A percentile compares a stretch with the other conserved stretches of the same genome.
These are phyloP conservation scores for Trissolcus basalis DNA, from an alignment of 1,140 invertebrate genomes.

Conservation along the genomic window DNA sequence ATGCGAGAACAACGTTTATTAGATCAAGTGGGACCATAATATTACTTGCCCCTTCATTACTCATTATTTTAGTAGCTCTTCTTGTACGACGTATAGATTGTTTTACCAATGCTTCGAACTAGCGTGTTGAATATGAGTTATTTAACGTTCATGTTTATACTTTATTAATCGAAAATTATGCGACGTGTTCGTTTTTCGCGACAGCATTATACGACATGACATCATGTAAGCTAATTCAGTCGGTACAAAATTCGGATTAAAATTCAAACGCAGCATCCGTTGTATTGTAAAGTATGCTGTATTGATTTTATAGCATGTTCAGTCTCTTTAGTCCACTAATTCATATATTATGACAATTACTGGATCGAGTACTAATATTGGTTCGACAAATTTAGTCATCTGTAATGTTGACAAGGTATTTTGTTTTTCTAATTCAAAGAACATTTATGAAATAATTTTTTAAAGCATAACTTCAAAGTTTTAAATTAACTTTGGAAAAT, in stretches of 20 bases:
- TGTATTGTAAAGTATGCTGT: too few relatives aligned
- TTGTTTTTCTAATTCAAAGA: too few relatives aligned
- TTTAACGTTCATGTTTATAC: conserved; percentile 13
- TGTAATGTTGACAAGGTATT: too few relatives aligned
- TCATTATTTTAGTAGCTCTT: conserved; percentile 56
- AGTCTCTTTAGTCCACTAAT: too few relatives aligned
- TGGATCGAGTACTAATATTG: too few relatives aligned
- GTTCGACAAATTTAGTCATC: too few relatives aligned
- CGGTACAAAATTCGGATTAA: background rate
- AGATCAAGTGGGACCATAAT: conserved; percentile 62
- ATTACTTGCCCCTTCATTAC: conserved; percentile 56
- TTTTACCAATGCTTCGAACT: conserved; percentile 13
- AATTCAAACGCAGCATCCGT: background rate
- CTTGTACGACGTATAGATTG: conserved; percentile 23
- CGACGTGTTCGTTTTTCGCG: background rate
- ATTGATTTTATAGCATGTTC: too few relatives aligned
- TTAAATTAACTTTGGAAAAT: too few relatives aligned
- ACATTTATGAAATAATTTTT: too few relatives aligned
- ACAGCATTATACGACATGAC: background rate
- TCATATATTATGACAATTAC: too few relatives aligned
- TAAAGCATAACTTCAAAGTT: too few relatives aligned
- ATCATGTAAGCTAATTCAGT: background rate
- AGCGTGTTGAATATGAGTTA: background rate
- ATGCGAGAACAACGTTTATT: conserved; percentile 57
- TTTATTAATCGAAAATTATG: conserved; percentile 12